Percentiles rank a stretch among this genome's conserved stretches.
These are phyloP conservation scores for Pogoniulus pusillus DNA, from an alignment of 2,797 vertebrate species.

Conservation along the genomic window DNA sequence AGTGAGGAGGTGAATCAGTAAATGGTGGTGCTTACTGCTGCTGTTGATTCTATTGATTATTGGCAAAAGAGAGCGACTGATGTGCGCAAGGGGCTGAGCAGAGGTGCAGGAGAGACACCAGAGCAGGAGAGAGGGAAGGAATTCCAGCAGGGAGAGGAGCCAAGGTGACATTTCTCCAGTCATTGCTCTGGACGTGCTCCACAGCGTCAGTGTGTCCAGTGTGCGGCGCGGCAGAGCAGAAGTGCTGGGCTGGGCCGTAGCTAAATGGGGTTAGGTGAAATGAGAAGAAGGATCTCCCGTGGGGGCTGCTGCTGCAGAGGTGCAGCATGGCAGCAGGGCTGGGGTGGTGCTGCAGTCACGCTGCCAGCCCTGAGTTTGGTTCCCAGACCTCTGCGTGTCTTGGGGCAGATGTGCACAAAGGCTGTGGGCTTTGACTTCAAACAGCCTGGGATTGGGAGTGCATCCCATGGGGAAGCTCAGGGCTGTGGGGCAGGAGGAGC, in stretches of 20 bases:
- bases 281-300: neutral
- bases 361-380: neutral
- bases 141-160: neutral
- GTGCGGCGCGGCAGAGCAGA: neutral
- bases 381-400: neutral
- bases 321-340: neutral
- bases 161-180: neutral
- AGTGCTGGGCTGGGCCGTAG: neutral
- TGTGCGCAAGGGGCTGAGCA: neutral
- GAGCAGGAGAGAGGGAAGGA: neutral
- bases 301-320: neutral
- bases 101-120: neutral
- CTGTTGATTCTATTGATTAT: neutral
- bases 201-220: neutral
- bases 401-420: neutral
- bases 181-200: neutral
- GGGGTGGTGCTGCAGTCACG: neutral
- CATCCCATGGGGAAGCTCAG: accelerated
- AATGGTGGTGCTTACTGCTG: neutral
- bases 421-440: neutral
- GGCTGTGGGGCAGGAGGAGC: neutral
- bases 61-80: neutral
- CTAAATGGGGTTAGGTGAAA: neutral
- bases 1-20: neutral
- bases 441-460: neutral